Evolutionary conservation across 2,797 vertebrate species (phyloP), one percentile per base, ranked within the genome.

Genomic region (Glyptemys insculpta): DNA sequence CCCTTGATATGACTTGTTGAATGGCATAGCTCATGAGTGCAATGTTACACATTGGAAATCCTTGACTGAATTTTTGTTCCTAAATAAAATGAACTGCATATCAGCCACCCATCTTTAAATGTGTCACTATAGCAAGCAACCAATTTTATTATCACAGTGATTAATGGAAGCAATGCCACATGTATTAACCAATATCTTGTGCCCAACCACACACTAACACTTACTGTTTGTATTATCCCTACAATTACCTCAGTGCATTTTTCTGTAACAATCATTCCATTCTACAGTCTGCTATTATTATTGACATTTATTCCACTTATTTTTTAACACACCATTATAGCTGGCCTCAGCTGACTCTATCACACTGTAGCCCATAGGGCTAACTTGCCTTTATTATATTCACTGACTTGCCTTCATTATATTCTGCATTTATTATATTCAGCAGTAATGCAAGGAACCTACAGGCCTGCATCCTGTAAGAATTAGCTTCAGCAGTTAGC

Each of bases 101-200:
- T 50, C 1, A n/a, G 18, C n/a, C 72, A 76, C 7, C 6, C 86
- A 8, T 41, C 12, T 83, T 91, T 80, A 4, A 72, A 9, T 27
- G 7, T 85, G 1, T 68, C 31, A 31, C 37, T 81, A 54, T 2
- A 81, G 1, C 29, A 91, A 86, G n/a, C 12, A 88, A 27, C 49
- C 49, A 50, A 0, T 83, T 92, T 91, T 91, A 6, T 12, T 65
- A 41, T 78, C 12, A 41, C 27, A 65, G 3, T 65, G 49, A 78
- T 82, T 82, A 79, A 52, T 81, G 57, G 72, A 94, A 90, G 90
- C 2, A 91, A n/a, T 57, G 34, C 62, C 16, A 93, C 87, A 94
- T 86, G 5, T 44, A 52, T 74, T 82, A 72, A 57, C 16, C 0
- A 0, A 65, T 92, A 83, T 49, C 44, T 78, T 62, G 4, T 90